Percentiles rank a stretch among this genome's conserved stretches.
phyloP scores from a whole-genome alignment of 2,797 vertebrate genomes.

The Sciaenops ocellatus region DNA sequence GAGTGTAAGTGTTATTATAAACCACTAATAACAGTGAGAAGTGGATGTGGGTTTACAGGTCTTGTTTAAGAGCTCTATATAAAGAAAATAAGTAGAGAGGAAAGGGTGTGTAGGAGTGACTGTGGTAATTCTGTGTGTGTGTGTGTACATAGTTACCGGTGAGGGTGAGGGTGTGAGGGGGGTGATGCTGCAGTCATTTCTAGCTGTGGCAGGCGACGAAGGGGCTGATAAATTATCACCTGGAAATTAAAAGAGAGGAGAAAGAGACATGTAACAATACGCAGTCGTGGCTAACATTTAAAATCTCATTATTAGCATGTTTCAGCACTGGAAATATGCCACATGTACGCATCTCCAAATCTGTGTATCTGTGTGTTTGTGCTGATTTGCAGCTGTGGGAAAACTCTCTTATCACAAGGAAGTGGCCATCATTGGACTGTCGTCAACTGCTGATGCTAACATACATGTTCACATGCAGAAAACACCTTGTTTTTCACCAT shows the following conservation, averaged over 20 bases:
- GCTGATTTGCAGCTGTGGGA: not conserved
- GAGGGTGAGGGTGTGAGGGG: constrained; percentile 94
- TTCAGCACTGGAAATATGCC: not conserved
- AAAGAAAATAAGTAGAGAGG: constrained; percentile 44
- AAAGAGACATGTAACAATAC: not conserved
- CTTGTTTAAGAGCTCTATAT: constrained; percentile 54
- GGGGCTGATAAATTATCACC: constrained; percentile 79
- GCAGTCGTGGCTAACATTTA: not conserved
- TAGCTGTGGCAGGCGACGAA: constrained; percentile 84
- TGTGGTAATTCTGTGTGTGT: constrained; percentile 32
- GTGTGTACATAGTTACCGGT: constrained; percentile 82
- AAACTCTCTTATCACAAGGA: constrained; percentile 35
- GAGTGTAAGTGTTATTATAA: constrained; percentile 47
- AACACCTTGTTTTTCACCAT: constrained; percentile 5
- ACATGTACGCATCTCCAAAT: not conserved
- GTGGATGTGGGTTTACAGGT: constrained; percentile 49
- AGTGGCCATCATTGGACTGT: constrained; percentile 12
- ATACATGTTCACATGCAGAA: constrained; percentile 3
- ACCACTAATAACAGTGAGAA: constrained; percentile 61
- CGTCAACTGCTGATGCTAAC: constrained; percentile 13
- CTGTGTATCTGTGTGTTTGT: not conserved
- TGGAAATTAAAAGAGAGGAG: constrained; percentile 56
- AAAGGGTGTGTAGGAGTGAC: constrained; percentile 47
- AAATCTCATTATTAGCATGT: not conserved
- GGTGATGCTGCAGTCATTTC: constrained; percentile 92